These are phyloP conservation scores for Anoplius nigerrimus DNA, from an alignment of 2,888 invertebrate genomes.

Conservation along the genomic window DNA sequence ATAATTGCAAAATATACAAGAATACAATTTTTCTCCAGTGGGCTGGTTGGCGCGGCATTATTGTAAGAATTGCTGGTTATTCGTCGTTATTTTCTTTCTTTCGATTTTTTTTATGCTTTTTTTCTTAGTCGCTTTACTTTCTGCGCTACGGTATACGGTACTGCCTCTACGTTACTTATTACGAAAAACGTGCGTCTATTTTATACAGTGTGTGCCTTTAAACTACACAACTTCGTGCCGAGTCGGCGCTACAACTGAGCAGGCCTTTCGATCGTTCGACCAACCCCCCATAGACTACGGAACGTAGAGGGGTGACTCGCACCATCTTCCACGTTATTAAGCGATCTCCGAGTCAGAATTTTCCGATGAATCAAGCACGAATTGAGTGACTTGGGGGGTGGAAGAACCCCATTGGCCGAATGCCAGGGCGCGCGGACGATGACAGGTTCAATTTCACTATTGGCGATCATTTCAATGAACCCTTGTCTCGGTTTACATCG, in stretches of 20 bases:
- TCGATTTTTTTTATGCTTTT: slow-evolving; percentile 17
- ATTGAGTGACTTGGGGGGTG: not conserved
- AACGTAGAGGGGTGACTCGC: slow-evolving; percentile 40
- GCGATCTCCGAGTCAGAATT: slow-evolving; percentile 14
- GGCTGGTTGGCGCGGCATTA: slow-evolving; percentile 66
- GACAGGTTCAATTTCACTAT: not conserved
- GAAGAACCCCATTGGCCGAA: not conserved
- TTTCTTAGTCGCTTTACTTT: slow-evolving; percentile 24
- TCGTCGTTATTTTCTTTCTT: not conserved
- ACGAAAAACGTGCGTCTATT: slow-evolving; percentile 69
- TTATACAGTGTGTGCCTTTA: slow-evolving; percentile 73
- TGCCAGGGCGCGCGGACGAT: not conserved
- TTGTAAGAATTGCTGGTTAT: slow-evolving; percentile 31
- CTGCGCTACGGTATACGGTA: slow-evolving; percentile 11
- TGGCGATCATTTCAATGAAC: not conserved
- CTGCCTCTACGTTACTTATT: slow-evolving; percentile 52
- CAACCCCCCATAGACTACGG: slow-evolving; percentile 37
- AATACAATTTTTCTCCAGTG: slow-evolving; percentile 69
- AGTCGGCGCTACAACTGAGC: slow-evolving; percentile 74
- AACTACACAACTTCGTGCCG: slow-evolving; percentile 73
- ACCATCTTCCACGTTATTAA: slow-evolving; percentile 15
- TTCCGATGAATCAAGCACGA: slow-evolving; percentile 19
- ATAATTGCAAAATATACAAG: slow-evolving; percentile 71
- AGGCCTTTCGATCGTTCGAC: slow-evolving; percentile 53
- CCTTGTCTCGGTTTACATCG: too few relatives aligned